These are phyloP conservation scores for Trachelus tabidus DNA, from an alignment of 2,888 invertebrate species.

Conservation along the genomic window DNA sequence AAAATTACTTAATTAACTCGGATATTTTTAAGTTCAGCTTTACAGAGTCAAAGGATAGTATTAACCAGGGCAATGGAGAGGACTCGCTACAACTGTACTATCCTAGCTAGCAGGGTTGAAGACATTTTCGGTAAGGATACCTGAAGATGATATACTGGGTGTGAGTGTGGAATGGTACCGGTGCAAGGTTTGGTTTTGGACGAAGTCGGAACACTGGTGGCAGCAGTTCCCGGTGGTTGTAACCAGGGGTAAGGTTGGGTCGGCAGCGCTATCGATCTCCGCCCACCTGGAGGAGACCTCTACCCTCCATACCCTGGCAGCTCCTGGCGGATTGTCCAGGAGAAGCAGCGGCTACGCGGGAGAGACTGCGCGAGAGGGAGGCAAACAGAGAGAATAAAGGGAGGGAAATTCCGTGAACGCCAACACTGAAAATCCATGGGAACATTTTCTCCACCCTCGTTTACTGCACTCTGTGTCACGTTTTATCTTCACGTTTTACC, in stretches of 20 bases:
- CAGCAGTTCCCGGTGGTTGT: slow-evolving; percentile 50
- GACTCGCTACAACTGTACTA: neutral
- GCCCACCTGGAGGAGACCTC: slow-evolving; percentile 56
- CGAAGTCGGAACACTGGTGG: slow-evolving; percentile 43
- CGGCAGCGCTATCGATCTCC: slow-evolving; percentile 60
- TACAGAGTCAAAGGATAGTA: neutral
- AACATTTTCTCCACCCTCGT: neutral
- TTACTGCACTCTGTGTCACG: neutral
- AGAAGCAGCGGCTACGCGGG: slow-evolving; percentile 11
- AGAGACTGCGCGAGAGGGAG: slow-evolving; percentile 2
- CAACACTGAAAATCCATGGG: neutral
- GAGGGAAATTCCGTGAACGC: slow-evolving; percentile 10
- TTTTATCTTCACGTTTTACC: neutral
- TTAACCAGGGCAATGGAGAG: neutral
- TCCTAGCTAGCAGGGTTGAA: neutral
- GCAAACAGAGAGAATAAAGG: slow-evolving; percentile 6
- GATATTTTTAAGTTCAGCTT: neutral
- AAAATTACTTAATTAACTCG: neutral
- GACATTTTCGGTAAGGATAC: neutral
- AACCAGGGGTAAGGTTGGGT: slow-evolving; percentile 59
- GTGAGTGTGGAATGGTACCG: neutral
- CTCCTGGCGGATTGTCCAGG: slow-evolving; percentile 19
- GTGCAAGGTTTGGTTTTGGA: neutral
- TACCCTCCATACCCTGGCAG: slow-evolving; percentile 32
- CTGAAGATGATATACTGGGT: neutral